Conservation (phyloP, 2,888 invertebrate species). For the Baronia brevicornis region DNA sequence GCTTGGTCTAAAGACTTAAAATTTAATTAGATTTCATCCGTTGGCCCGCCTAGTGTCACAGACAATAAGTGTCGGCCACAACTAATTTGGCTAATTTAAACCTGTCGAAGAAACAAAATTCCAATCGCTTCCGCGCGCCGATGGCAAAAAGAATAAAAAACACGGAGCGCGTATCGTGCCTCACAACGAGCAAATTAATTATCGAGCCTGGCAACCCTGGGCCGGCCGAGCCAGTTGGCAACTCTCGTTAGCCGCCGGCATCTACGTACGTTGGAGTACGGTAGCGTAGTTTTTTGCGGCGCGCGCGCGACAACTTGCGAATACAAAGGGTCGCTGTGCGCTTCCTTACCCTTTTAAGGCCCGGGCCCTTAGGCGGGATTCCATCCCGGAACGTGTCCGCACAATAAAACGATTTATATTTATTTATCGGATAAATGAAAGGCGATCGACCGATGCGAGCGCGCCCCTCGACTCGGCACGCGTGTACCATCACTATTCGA, state of each 20-base stretch:
- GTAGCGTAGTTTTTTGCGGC: conserved; percentile 64
- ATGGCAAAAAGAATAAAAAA: conserved; percentile 4
- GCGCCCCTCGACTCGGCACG: conserved; percentile 14
- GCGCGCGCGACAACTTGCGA: conserved; percentile 38
- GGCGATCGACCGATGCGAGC: conserved; percentile 29
- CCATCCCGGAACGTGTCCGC: conserved; percentile 56
- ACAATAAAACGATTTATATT: conserved; percentile 66
- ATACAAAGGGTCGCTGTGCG: conserved; percentile 51
- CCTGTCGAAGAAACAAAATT: conserved; percentile 13
- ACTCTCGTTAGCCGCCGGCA: conserved; percentile 35
- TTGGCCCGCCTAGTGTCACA: neutral
- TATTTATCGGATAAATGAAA: conserved; percentile 45
- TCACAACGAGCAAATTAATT: conserved; percentile 19
- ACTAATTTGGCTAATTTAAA: conserved; percentile 12
- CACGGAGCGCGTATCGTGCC: conserved; percentile 12
- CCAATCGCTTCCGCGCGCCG: conserved; percentile 11
- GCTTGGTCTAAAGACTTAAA: too few relatives aligned
- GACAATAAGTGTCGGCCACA: conserved; percentile 9
- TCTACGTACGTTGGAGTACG: conserved; percentile 59
- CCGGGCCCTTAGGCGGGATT: conserved; percentile 61
- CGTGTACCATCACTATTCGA: conserved; percentile 7
- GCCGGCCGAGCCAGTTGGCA: conserved; percentile 23
- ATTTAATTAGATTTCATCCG: neutral
- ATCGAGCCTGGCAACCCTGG: conserved; percentile 21
- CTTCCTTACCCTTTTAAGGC: conserved; percentile 62